phyloP scores from a whole-genome alignment of 2,888 invertebrate genomes.

The Sialis lutaria region DNA sequence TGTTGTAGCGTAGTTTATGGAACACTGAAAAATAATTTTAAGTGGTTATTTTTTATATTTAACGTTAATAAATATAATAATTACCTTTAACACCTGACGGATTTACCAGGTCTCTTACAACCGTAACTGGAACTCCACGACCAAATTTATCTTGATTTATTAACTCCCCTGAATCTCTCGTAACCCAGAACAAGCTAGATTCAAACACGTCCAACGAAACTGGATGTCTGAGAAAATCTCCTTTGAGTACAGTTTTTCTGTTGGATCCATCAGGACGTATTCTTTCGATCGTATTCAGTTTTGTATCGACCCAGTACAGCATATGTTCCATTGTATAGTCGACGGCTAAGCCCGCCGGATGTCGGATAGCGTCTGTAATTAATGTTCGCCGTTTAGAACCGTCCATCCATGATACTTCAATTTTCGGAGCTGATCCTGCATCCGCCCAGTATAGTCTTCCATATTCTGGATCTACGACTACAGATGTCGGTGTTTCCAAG shows the following conservation, averaged over 20 bases:
- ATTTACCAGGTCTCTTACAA: slow-evolving; percentile 69
- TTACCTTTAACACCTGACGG: slow-evolving; percentile 71
- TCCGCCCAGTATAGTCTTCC: slow-evolving; percentile 92
- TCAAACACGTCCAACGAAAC: slow-evolving; percentile 87
- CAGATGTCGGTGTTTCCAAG: slow-evolving; percentile 71
- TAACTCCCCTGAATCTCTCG: slow-evolving; percentile 72
- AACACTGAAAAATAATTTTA: slow-evolving; percentile 37
- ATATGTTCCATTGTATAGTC: slow-evolving; percentile 81
- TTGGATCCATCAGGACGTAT: slow-evolving; percentile 68
- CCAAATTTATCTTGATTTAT: slow-evolving; percentile 93
- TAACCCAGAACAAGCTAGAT: slow-evolving; percentile 84
- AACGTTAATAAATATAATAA: slow-evolving; percentile 2
- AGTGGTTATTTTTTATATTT: neutral
- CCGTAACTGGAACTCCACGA: slow-evolving; percentile 68
- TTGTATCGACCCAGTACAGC: slow-evolving; percentile 92
- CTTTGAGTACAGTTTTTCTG: slow-evolving; percentile 51
- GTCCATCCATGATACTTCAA: slow-evolving; percentile 94
- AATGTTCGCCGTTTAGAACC: slow-evolving; percentile 73
- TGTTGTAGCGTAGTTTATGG: slow-evolving; percentile 71
- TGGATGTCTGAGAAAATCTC: slow-evolving; percentile 62
- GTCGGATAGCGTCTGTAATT: slow-evolving; percentile 63
- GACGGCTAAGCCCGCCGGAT: slow-evolving; percentile 78
- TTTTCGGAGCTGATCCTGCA: slow-evolving; percentile 77
- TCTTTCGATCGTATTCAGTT: slow-evolving; percentile 76
- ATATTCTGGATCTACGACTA: slow-evolving; percentile 72